Evolutionary conservation across 2,113 vertebrate species (phyloP), one percentile per base, ranked within the genome.

Genomic region (Polyodon spathula): DNA sequence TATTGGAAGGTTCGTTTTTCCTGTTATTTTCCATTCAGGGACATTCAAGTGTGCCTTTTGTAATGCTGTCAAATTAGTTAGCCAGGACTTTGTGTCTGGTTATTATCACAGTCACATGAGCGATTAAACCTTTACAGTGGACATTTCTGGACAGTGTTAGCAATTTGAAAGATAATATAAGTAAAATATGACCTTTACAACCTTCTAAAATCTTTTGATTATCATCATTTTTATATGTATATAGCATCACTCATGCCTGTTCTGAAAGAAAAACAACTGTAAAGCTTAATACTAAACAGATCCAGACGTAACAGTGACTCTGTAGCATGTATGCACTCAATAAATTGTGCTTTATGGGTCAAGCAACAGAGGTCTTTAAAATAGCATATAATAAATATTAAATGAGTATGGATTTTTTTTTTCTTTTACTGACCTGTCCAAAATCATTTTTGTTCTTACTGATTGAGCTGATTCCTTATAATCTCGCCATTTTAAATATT

Each of bases 311-410:
- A 44, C 40, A 58, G 12, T 27, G 11, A 27, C 27, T 27, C 27
- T 27, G 27, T 27, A 15, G 14, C 39, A 41, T 5, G 1, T 38
- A 41, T 8, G 42, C 56, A 58, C 40, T 43, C 40, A n/a, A 58
- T 58, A 58, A 58, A 58, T 58, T 37, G 40, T 58, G 4, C 37
- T 58, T 58, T 43, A 58, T 44, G 40, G 16, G 8, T 5, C 17
- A 8, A 43, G 16, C 8, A 58, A 43, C 15, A 40, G 12, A 4
- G 56, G 8, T 40, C 40, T 44, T 58, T 16, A 39, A 44, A 58
- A 44, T 7, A 10, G 16, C 41, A 9, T 16, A 43, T 40, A n/a
- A 58, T 43, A 58, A 42, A 43, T 17, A 58, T 11, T 27, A n/a
- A 37, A 15, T 27, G 27, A 2, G 27, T 27, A 40, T 5, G 40